phyloP scores from a whole-genome alignment of 2,888 invertebrate genomes.

The Rotaria socialis region DNA sequence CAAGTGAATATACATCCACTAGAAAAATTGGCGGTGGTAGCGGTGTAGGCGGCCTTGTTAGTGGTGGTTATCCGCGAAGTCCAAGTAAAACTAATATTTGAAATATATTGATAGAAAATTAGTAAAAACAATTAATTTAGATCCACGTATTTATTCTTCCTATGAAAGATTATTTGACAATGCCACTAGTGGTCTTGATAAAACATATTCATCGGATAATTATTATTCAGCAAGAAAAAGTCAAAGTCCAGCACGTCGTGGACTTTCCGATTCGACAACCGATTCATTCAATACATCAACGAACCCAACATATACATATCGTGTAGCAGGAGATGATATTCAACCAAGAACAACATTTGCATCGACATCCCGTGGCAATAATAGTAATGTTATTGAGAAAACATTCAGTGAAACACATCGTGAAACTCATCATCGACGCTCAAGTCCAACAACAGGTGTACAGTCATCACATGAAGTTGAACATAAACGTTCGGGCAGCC shows the following conservation, averaged over 20 bases:
- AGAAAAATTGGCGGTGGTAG: neutral
- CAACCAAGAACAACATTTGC: neutral
- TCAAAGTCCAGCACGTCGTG: neutral
- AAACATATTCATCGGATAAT: neutral
- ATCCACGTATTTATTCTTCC: neutral
- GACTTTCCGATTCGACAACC: neutral
- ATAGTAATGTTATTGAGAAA: neutral
- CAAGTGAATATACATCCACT: constrained; percentile 15
- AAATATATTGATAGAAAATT: too few species aligned
- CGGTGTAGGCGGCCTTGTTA: neutral
- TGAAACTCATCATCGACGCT: neutral
- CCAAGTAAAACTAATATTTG: neutral
- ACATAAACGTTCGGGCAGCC: constrained; percentile 18
- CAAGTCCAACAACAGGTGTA: constrained; percentile 7
- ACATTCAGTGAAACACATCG: neutral
- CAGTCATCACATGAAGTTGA: constrained; percentile 19
- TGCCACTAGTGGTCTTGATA: neutral
- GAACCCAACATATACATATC: neutral
- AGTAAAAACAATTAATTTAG: neutral
- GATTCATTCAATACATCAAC: neutral
- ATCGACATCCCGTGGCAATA: neutral
- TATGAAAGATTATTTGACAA: neutral
- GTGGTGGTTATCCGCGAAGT: neutral
- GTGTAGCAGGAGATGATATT: neutral
- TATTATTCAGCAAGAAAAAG: neutral